Conservation (phyloP, 2,113 vertebrate genomes). For the Herpailurus yagouaroundi region DNA sequence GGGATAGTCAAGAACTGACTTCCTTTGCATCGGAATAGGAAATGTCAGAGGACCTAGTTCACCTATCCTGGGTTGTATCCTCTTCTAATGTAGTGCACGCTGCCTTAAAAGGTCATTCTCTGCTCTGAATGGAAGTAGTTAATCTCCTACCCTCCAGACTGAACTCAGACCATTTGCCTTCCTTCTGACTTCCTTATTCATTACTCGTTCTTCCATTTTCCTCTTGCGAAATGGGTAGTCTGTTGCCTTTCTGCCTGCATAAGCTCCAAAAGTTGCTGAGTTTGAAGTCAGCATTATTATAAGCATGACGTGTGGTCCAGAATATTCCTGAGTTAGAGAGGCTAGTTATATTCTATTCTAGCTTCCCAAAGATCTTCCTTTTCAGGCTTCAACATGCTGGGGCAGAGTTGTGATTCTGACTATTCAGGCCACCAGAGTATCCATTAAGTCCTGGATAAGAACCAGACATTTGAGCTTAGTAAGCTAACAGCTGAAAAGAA, state of each 20-base stretch:
- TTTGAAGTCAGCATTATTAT: slow-evolving; percentile 23
- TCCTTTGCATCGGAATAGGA: neutral
- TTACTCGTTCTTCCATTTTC: slow-evolving; percentile 20
- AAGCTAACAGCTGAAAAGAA: neutral
- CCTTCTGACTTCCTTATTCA: slow-evolving; percentile 10
- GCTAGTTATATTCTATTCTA: neutral
- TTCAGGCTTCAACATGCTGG: neutral
- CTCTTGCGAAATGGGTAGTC: neutral
- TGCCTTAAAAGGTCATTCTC: neutral
- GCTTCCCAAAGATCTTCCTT: neutral
- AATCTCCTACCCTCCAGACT: neutral
- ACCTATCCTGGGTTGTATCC: neutral
- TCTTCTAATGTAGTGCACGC: neutral
- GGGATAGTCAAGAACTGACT: neutral
- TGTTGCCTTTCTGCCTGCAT: neutral
- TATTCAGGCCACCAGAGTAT: neutral
- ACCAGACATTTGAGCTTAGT: slow-evolving; percentile 46
- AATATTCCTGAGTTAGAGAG: neutral
- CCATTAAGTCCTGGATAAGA: neutral
- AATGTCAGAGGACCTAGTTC: neutral
- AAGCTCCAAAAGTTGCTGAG: slow-evolving; percentile 10
- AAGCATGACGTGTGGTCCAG: neutral
- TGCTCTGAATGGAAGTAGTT: neutral
- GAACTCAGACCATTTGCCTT: neutral
- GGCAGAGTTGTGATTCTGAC: slow-evolving; percentile 3